Evolutionary conservation across 2,888 invertebrate genomes (phyloP).

Genomic region (Mimachlamys varia): DNA sequence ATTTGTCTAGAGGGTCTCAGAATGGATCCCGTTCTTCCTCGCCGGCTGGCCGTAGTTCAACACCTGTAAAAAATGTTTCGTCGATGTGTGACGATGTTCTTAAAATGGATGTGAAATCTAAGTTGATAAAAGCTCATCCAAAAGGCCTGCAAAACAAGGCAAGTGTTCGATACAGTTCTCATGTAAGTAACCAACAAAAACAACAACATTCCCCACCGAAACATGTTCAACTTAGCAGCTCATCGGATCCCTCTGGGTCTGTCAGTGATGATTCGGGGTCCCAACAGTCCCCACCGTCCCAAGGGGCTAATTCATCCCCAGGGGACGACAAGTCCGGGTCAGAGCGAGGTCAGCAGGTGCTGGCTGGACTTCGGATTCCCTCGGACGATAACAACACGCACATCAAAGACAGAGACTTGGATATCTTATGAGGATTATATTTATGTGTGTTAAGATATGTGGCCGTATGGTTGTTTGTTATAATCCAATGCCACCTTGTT

Average conservation of each 20-base stretch:
- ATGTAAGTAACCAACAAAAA: background rate
- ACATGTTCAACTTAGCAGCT: slow-evolving; percentile 37
- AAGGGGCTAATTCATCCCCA: background rate
- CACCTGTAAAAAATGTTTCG: slow-evolving; percentile 45
- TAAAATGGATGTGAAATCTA: slow-evolving; percentile 51
- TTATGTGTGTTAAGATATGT: background rate
- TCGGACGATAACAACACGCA: slow-evolving; percentile 70
- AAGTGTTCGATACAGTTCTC: background rate
- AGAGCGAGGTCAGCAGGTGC: background rate
- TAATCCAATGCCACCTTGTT: background rate
- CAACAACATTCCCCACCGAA: slow-evolving; percentile 43
- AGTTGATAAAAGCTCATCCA: slow-evolving; percentile 25
- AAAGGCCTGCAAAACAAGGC: slow-evolving; percentile 26
- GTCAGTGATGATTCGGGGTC: slow-evolving; percentile 23
- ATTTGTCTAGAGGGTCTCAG: slow-evolving; percentile 26
- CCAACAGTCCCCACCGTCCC: slow-evolving; percentile 18
- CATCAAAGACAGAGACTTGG: slow-evolving; percentile 75
- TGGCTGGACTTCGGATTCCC: slow-evolving; percentile 52
- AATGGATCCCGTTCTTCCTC: slow-evolving; percentile 35
- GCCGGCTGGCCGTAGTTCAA: slow-evolving; percentile 40
- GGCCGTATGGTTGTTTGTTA: background rate
- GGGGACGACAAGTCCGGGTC: background rate
- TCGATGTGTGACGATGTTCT: slow-evolving; percentile 50
- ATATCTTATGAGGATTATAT: slow-evolving; percentile 70
- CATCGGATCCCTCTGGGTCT: background rate